phyloP scores from a whole-genome alignment of 92 coral and sea anemone species.

The Plumapathes pennacea region DNA sequence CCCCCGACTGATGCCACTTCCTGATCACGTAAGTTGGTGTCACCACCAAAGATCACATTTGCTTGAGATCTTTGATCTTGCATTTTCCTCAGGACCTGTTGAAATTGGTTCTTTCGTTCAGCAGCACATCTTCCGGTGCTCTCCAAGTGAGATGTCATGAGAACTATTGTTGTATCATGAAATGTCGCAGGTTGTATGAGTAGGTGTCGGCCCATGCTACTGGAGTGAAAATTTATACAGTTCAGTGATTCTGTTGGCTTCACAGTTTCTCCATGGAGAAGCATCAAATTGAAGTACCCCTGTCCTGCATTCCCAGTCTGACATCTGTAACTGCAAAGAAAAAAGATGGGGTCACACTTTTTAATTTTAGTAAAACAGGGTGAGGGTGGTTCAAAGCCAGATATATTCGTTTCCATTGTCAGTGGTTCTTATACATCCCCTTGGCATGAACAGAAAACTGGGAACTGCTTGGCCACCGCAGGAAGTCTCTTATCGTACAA shows the following conservation, averaged over 20 bases:
- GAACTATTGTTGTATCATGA: slow-evolving; percentile 35
- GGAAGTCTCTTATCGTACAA: too few species aligned
- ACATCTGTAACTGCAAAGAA: too few species aligned
- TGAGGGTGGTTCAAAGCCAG: too few species aligned
- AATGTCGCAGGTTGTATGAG: slow-evolving; percentile 73
- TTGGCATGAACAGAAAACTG: background rate
- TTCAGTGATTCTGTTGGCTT: slow-evolving; percentile 42
- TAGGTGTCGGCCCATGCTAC: slow-evolving; percentile 84
- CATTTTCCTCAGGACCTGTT: slow-evolving; percentile 49
- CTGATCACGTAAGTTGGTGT: slow-evolving; percentile 75
- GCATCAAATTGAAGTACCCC: slow-evolving; percentile 73
- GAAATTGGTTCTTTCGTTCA: slow-evolving; percentile 76
- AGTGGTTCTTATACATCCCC: too few species aligned
- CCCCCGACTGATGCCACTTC: slow-evolving; percentile 82
- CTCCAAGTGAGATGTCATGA: slow-evolving; percentile 96
- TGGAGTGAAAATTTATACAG: slow-evolving; percentile 32
- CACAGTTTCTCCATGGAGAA: slow-evolving; percentile 57
- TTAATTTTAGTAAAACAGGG: too few species aligned
- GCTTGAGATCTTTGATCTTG: slow-evolving; percentile 37
- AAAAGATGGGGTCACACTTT: too few species aligned
- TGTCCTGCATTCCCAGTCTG: too few species aligned
- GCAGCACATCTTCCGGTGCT: slow-evolving; percentile 48
- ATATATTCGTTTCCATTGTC: too few species aligned
- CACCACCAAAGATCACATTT: slow-evolving; percentile 87
- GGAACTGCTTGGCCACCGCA: too few species aligned